Percentiles rank a stretch among this genome's conserved stretches.
Evolutionary conservation across 2,888 invertebrate genomes (phyloP).

Genomic region (Drosophila nr. fundita): DNA sequence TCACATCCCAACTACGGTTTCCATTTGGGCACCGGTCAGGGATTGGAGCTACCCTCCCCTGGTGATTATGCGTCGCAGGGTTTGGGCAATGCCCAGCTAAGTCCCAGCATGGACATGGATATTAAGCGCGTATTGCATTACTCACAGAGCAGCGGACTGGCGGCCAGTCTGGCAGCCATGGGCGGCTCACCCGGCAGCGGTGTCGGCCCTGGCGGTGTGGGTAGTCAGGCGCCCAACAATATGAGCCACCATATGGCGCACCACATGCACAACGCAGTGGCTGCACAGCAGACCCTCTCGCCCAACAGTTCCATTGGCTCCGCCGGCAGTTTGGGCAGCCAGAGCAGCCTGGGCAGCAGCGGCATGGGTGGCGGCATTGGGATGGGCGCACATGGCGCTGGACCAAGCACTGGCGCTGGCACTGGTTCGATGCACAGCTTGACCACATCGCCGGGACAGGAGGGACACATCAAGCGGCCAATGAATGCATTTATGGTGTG

Average conservation of each 20-base stretch:
- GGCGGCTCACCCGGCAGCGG: slow-evolving; percentile 83
- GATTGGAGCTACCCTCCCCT: slow-evolving; percentile 83
- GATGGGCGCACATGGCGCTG: slow-evolving; percentile 46
- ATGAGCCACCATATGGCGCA: slow-evolving; percentile 83
- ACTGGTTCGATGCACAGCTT: slow-evolving; percentile 71
- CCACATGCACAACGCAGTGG: slow-evolving; percentile 70
- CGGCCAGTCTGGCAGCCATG: slow-evolving; percentile 84
- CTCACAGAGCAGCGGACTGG: slow-evolving; percentile 82
- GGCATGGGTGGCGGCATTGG: slow-evolving; percentile 71
- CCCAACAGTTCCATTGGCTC: slow-evolving; percentile 83
- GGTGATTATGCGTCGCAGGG: slow-evolving; percentile 83
- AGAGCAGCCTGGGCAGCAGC: slow-evolving; percentile 68
- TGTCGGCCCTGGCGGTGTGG: slow-evolving; percentile 74
- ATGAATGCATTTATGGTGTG: slow-evolving; percentile 99
- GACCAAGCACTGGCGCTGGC: slow-evolving; percentile 24
- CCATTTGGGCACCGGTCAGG: slow-evolving; percentile 82
- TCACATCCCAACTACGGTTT: slow-evolving; percentile 85
- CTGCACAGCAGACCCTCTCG: slow-evolving; percentile 81
- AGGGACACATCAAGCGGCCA: slow-evolving; percentile 96
- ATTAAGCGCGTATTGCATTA: slow-evolving; percentile 85
- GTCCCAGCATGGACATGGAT: slow-evolving; percentile 83
- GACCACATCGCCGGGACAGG: slow-evolving; percentile 85
- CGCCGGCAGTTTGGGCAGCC: slow-evolving; percentile 65
- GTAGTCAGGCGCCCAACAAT: slow-evolving; percentile 75
- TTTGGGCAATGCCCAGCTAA: slow-evolving; percentile 72